Percentiles rank a stretch among this genome's conserved stretches.
These are phyloP conservation scores for Pionites leucogaster DNA, from an alignment of 2,113 vertebrate species.

Conservation along the genomic window DNA sequence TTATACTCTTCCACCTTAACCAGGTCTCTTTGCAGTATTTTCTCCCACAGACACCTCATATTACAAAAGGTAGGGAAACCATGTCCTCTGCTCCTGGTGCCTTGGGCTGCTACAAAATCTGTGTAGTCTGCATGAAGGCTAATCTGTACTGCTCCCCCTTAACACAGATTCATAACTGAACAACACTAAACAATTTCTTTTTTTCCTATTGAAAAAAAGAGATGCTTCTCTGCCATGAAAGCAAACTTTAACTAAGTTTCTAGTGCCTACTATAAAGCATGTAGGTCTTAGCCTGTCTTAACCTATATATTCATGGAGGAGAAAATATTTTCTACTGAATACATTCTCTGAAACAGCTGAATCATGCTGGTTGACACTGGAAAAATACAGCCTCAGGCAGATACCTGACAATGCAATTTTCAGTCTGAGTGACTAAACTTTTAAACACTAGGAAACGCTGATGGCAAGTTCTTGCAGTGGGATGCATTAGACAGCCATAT, in stretches of 20 bases:
- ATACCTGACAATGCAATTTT: slow-evolving; percentile 2
- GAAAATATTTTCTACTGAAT: neutral
- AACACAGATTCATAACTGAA: neutral
- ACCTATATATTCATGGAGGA: neutral
- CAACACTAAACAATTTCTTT: neutral
- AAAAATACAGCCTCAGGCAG: neutral
- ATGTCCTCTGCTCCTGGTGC: neutral
- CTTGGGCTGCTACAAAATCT: neutral
- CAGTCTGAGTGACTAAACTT: neutral
- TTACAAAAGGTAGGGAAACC: neutral
- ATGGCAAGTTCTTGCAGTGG: neutral
- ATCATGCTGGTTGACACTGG: neutral
- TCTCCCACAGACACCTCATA: neutral
- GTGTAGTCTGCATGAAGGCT: neutral
- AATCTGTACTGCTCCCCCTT: neutral
- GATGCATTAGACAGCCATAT: neutral
- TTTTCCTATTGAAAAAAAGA: neutral
- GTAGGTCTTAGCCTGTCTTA: neutral
- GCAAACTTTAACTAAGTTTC: neutral
- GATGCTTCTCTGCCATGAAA: neutral
- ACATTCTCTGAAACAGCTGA: neutral
- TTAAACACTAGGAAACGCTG: neutral
- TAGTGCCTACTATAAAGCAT: neutral
- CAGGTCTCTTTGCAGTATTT: neutral
- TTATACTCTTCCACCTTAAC: neutral